Conservation (phyloP, 2,888 invertebrate species). For the Lycocerus yunnanus region DNA sequence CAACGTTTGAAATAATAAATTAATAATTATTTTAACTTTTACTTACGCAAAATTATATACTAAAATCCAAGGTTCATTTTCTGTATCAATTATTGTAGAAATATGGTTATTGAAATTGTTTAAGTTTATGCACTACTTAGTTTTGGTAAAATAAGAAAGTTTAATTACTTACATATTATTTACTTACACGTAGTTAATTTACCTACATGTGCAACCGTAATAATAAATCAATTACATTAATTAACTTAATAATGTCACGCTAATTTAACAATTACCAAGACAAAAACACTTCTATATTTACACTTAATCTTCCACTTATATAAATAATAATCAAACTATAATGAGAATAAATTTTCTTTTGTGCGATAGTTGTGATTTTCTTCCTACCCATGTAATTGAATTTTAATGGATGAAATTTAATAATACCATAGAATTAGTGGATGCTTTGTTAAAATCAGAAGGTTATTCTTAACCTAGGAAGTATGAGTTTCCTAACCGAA, state of each 20-base stretch:
- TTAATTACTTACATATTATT: conserved; percentile 3
- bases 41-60: not conserved
- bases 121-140: not conserved
- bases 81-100: not conserved
- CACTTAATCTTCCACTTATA: not conserved
- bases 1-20: not conserved
- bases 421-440: not conserved
- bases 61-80: not conserved
- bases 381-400: not conserved
- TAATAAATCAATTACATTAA: conserved; percentile 7
- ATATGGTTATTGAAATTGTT: not conserved
- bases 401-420: not conserved
- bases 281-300: not conserved
- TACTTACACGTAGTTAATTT: conserved; percentile 4
- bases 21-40: conserved; percentile 1
- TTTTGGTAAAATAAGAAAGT: not conserved
- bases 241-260: conserved; percentile 8
- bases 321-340: not conserved
- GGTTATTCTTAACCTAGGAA: too few relatives aligned
- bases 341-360: not conserved
- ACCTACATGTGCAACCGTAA: conserved; percentile 17
- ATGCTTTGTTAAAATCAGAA: not conserved
- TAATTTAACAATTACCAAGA: conserved; percentile 9
- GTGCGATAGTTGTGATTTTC: not conserved
- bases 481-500: too few relatives aligned